Evolutionary conservation across 1,140 invertebrate species (phyloP).

Genomic region (Stegodyphus mimosarum): DNA sequence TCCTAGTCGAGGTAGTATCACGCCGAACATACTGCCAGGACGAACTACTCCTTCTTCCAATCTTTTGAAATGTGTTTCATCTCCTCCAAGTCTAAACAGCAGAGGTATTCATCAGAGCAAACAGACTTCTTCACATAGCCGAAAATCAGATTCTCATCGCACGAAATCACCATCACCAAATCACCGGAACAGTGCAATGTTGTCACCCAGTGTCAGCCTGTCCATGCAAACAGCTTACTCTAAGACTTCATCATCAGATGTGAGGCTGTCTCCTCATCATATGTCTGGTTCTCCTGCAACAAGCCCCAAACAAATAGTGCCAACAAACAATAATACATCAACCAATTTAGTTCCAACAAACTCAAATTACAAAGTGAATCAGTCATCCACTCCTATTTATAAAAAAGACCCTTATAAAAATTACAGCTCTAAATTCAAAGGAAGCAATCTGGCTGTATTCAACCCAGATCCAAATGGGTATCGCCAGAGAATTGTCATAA

Average conservation of each 20-base stretch:
- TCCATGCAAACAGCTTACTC: background rate
- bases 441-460: slow-evolving; percentile 47
- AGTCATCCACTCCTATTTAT: slow-evolving; percentile 30
- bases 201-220: background rate
- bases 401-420: slow-evolving; percentile 38
- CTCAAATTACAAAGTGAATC: background rate
- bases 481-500: slow-evolving; percentile 59
- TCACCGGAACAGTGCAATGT: background rate
- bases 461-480: slow-evolving; percentile 58
- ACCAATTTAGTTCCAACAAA: background rate
- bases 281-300: background rate
- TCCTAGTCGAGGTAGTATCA: background rate
- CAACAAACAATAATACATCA: background rate
- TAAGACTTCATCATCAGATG: background rate
- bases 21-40: background rate
- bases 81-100: background rate
- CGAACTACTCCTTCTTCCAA: background rate
- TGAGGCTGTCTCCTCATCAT: background rate
- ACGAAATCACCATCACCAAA: background rate
- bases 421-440: slow-evolving; percentile 20
- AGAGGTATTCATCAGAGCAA: background rate
- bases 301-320: background rate
- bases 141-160: background rate
- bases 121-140: background rate
- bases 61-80: background rate